A percentile compares a stretch with the other conserved stretches of the same genome.
Evolutionary conservation across 1,140 invertebrate species (phyloP).

Genomic region (Microplitis mediator): DNA sequence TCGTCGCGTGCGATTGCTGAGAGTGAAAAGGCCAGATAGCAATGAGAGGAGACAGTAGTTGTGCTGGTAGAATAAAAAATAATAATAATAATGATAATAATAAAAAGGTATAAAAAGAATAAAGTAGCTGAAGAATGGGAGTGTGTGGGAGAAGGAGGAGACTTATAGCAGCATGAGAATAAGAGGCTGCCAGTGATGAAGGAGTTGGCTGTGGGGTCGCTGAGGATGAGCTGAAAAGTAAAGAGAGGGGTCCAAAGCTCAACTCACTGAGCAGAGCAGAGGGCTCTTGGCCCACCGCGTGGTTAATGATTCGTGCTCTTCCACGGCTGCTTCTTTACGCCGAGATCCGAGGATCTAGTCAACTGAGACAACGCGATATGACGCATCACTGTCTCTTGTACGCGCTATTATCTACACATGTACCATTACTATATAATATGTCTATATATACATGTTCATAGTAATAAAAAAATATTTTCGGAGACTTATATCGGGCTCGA

Average conservation of each 20-base stretch:
- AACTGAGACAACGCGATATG: constrained; percentile 2
- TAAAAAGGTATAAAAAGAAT: too few relatives aligned
- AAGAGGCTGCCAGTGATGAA: too few relatives aligned
- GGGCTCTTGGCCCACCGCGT: constrained; percentile 11
- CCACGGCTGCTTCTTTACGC: too few relatives aligned
- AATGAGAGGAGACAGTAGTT: neutral
- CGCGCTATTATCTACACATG: too few relatives aligned
- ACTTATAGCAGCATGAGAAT: too few relatives aligned
- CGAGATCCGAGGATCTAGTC: neutral
- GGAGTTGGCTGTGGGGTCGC: too few relatives aligned
- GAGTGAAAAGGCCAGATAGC: constrained; percentile 7
- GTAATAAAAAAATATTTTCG: too few relatives aligned
- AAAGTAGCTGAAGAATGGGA: too few relatives aligned
- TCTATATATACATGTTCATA: neutral
- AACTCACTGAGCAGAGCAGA: neutral
- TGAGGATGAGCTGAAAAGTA: neutral
- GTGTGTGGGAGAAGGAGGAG: too few relatives aligned
- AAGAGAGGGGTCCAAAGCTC: neutral
- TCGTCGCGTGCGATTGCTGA: neutral
- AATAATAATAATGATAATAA: too few relatives aligned
- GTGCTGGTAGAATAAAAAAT: neutral
- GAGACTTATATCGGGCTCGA: too few relatives aligned
- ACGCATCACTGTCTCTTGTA: neutral
- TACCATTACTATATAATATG: neutral
- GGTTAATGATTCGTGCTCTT: constrained; percentile 30